phyloP scores from a whole-genome alignment of 64 coral and sea anemone species.

The Platygyra sinensis region DNA sequence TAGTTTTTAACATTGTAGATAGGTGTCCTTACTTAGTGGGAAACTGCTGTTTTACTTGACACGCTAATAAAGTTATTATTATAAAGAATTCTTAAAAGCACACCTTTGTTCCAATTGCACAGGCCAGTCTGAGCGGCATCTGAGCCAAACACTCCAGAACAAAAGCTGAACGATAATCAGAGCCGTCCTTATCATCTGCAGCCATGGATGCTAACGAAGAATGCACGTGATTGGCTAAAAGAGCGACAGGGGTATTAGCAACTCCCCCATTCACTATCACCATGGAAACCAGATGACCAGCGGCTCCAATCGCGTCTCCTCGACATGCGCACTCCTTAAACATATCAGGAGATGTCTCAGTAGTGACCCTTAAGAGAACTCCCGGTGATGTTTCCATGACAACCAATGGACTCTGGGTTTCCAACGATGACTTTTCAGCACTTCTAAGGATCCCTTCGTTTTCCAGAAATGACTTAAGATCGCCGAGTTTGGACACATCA shows the following conservation, averaged over 20 bases:
- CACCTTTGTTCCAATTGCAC: conserved; percentile 47
- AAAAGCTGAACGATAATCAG: conserved; percentile 18
- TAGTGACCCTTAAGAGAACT: conserved; percentile 59
- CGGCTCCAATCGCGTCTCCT: conserved; percentile 57
- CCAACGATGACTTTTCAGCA: background rate
- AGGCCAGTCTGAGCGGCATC: conserved; percentile 39
- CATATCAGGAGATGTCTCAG: conserved; percentile 43
- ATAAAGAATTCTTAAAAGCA: background rate
- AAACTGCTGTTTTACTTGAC: too few species aligned
- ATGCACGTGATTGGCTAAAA: conserved; percentile 81
- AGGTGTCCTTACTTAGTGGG: too few species aligned
- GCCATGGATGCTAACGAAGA: conserved; percentile 31
- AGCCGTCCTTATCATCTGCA: background rate
- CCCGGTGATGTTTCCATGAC: conserved; percentile 73
- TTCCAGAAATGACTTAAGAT: conserved; percentile 42
- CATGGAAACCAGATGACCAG: conserved; percentile 84
- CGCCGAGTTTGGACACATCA: conserved; percentile 32
- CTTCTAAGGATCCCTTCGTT: conserved; percentile 10
- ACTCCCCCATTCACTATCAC: conserved; percentile 85
- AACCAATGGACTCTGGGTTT: conserved; percentile 21
- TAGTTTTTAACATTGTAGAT: too few species aligned
- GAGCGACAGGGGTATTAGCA: conserved; percentile 57
- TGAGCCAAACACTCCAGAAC: conserved; percentile 70
- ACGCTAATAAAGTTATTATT: too few species aligned
- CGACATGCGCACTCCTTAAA: conserved; percentile 35